These are phyloP conservation scores for Hirudinaria manillensis DNA, from an alignment of 2,888 invertebrate genomes.

Conservation along the genomic window DNA sequence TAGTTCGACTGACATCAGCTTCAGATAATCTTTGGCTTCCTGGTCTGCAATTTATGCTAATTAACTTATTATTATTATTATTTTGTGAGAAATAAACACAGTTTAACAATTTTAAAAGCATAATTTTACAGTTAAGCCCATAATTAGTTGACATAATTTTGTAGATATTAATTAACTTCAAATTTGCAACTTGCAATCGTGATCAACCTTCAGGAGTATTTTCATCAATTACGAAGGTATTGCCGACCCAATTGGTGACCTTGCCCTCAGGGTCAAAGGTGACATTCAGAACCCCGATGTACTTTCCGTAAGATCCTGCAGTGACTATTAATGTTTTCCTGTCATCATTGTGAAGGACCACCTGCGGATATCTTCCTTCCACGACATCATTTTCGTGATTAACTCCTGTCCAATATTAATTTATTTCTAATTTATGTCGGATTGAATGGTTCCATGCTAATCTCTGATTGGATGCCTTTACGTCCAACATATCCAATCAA, in stretches of 20 bases:
- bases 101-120: no score
- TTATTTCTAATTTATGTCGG: no score
- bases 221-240: conserved; percentile 69
- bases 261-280: conserved; percentile 70
- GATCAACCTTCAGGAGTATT: conserved; percentile 25
- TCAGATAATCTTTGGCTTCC: no score
- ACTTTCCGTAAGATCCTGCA: conserved; percentile 84
- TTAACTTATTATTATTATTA: no score
- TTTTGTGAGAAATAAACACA: no score
- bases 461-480: not conserved
- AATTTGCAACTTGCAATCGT: no score
- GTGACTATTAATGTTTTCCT: conserved; percentile 66
- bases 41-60: no score
- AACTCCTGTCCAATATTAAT: conserved; percentile 43
- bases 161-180: no score
- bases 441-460: no score
- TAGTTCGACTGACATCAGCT: no score
- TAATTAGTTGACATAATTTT: no score
- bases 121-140: no score
- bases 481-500: not conserved
- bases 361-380: conserved; percentile 72
- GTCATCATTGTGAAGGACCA: conserved; percentile 60
- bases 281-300: conserved; percentile 70
- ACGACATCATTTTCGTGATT: conserved; percentile 67
- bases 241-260: conserved; percentile 64